phyloP scores from a whole-genome alignment of 1,140 invertebrate species.

The Neomicropteryx cornuta region DNA sequence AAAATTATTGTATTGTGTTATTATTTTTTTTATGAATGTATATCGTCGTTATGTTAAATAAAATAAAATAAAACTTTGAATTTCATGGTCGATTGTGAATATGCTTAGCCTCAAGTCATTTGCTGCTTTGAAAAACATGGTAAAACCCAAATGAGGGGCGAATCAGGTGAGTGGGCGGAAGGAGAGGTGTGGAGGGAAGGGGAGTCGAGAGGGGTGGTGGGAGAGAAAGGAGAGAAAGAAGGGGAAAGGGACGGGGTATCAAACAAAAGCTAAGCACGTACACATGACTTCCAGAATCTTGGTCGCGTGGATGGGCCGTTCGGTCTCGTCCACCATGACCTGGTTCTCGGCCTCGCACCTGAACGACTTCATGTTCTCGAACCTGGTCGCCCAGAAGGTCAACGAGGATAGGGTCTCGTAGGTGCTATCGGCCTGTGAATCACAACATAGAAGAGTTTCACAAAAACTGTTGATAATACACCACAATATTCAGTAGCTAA shows the following conservation, averaged over 20 bases:
- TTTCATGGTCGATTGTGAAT: no score
- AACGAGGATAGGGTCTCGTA: constrained; percentile 66
- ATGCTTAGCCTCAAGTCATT: no score
- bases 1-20: no score
- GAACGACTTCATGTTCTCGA: constrained; percentile 69
- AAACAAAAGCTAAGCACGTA: constrained; percentile 58
- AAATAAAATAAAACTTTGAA: no score
- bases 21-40: no score
- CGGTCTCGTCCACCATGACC: constrained; percentile 58
- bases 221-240: not conserved
- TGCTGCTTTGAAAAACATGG: no score
- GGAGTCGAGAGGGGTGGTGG: no score
- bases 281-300: constrained; percentile 69
- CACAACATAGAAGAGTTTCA: constrained; percentile 6
- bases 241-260: not conserved
- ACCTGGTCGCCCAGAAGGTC: constrained; percentile 65
- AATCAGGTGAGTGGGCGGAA: not conserved
- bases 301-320: constrained; percentile 56
- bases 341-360: constrained; percentile 72
- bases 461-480: constrained; percentile 10
- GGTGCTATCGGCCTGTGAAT: constrained; percentile 51
- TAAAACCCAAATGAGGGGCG: not conserved
- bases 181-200: not conserved
- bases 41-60: no score
- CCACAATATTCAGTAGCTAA: no score